Evolutionary conservation across 1,140 invertebrate genomes (phyloP).

Genomic region (Homarus americanus): DNA sequence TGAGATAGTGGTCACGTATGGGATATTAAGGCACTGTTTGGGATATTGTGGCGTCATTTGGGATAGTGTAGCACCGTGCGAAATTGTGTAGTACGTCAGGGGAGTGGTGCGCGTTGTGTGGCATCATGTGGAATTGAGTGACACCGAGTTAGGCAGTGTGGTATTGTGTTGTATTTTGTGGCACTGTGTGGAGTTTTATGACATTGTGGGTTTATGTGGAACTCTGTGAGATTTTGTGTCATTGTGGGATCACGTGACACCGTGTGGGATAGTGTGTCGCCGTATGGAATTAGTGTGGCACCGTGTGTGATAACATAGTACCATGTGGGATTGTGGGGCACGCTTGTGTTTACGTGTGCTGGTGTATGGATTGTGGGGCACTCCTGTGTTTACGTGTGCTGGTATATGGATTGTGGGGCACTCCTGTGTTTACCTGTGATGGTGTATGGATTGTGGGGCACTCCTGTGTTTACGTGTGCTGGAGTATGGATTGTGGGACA

Average conservation of each 20-base stretch:
- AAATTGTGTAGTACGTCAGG: too few relatives aligned
- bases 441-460: conserved; percentile 38
- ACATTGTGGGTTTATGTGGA: neutral
- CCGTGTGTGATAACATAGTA: neutral
- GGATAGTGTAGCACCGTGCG: too few relatives aligned
- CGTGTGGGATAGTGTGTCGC: neutral
- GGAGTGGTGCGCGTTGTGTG: too few relatives aligned
- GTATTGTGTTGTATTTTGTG: too few relatives aligned
- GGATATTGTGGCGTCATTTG: too few relatives aligned
- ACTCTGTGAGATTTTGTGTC: neutral
- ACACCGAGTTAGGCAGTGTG: too few relatives aligned
- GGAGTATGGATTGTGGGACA: conserved; percentile 53
- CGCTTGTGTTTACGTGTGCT: neutral
- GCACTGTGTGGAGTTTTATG: neutral
- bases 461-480: conserved; percentile 50
- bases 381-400: conserved; percentile 50
- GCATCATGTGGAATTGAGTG: too few relatives aligned
- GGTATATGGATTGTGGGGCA: conserved; percentile 37
- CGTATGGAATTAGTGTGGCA: neutral
- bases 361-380: too few relatives aligned
- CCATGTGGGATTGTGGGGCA: conserved; percentile 5
- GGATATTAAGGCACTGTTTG: too few relatives aligned
- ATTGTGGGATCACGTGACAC: neutral
- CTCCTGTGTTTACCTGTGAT: conserved; percentile 51
- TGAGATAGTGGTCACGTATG: too few relatives aligned